Evolutionary conservation across 2,797 vertebrate genomes (phyloP).

Genomic region (Sebastes nivosus): DNA sequence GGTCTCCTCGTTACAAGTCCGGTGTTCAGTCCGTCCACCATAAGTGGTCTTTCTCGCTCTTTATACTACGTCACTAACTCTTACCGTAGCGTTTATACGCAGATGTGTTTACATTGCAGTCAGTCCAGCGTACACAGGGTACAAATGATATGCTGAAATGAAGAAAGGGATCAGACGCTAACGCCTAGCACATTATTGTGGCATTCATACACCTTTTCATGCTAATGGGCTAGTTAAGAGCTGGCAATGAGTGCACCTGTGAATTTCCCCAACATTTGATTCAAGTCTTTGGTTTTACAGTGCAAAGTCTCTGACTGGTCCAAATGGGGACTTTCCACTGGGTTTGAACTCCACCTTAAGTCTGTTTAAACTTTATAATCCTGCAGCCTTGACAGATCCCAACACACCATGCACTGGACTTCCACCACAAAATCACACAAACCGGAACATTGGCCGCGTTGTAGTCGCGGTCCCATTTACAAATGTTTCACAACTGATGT

Average conservation of each 20-base stretch:
- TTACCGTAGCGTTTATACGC: fast-evolving
- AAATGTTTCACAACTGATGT: slow-evolving; percentile 46
- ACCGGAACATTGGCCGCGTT: slow-evolving; percentile 14
- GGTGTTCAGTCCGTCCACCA: no score
- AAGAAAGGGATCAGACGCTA: no score
- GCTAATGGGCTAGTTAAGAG: no score
- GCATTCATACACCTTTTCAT: no score
- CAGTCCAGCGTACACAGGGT: fast-evolving
- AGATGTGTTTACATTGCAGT: no score
- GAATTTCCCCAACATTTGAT: neutral
- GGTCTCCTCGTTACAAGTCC: fast-evolving
- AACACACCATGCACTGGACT: slow-evolving; percentile 17
- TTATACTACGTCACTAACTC: no score
- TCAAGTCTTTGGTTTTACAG: neutral
- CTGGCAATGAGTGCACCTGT: neutral
- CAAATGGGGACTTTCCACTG: slow-evolving; percentile 34
- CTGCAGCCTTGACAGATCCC: slow-evolving; percentile 40
- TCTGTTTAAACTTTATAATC: slow-evolving; percentile 26
- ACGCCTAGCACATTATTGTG: no score
- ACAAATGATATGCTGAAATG: fast-evolving
- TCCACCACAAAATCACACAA: slow-evolving; percentile 46
- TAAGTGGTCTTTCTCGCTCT: fast-evolving
- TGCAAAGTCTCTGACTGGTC: neutral
- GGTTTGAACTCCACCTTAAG: slow-evolving; percentile 14
- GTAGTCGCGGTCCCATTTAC: neutral